phyloP scores from a whole-genome alignment of 1,140 invertebrate species.

The Drosophila busckii region DNA sequence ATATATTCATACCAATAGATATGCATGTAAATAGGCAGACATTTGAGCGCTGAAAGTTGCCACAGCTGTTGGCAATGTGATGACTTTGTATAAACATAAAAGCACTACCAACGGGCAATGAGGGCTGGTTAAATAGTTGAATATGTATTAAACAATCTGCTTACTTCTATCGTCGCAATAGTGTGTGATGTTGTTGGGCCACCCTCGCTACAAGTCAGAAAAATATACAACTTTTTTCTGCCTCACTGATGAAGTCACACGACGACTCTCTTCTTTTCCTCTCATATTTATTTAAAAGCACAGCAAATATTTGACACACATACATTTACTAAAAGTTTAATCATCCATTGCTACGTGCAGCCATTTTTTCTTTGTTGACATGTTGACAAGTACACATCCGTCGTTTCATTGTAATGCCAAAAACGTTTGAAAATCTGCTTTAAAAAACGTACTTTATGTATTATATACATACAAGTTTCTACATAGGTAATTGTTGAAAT shows the following conservation, averaged over 20 bases:
- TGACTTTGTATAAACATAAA: conserved; percentile 47
- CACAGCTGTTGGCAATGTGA: conserved; percentile 66
- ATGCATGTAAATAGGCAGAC: no score
- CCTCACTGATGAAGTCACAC: conserved; percentile 12
- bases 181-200: no score
- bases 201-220: no score
- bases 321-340: no score
- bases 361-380: no score
- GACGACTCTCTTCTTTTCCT: no score
- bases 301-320: conserved; percentile 56
- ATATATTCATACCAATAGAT: conserved; percentile 17
- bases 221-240: no score
- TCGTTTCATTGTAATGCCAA: conserved; percentile 59
- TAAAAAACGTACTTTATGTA: conserved; percentile 9
- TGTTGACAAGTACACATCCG: no score
- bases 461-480: background rate
- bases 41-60: conserved; percentile 48
- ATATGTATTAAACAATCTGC: no score
- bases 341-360: no score
- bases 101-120: no score
- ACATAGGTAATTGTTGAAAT: conserved; percentile 9
- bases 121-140: conserved; percentile 9
- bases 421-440: conserved; percentile 36
- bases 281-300: conserved; percentile 49
- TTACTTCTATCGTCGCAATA: no score